Conservation (phyloP, 2,888 invertebrate genomes). For the Plebejus argus region DNA sequence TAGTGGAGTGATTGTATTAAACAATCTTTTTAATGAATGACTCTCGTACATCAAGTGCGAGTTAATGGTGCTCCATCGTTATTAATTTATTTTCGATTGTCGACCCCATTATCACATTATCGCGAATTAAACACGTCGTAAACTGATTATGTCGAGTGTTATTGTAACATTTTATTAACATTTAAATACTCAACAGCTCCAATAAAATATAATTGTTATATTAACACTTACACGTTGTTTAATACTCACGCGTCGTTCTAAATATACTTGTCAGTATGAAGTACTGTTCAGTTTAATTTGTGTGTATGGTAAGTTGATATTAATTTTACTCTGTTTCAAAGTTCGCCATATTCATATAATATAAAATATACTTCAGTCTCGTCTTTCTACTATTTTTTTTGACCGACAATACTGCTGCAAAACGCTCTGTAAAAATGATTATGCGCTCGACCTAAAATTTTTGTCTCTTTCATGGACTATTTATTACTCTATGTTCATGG, state of each 20-base stretch:
- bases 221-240: background rate
- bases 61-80: constrained; percentile 17
- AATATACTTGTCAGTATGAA: background rate
- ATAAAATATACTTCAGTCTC: too few species aligned
- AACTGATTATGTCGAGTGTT: constrained; percentile 12
- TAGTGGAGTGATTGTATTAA: constrained; percentile 47
- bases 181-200: background rate
- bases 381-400: too few species aligned
- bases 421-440: background rate
- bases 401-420: too few species aligned
- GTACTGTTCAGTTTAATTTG: too few species aligned
- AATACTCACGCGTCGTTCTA: background rate
- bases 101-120: constrained; percentile 26
- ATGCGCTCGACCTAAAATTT: background rate
- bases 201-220: background rate
- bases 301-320: too few species aligned
- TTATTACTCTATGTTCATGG: too few species aligned
- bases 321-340: too few species aligned
- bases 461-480: background rate
- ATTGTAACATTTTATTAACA: constrained; percentile 15
- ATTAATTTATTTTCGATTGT: constrained; percentile 29
- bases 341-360: too few species aligned
- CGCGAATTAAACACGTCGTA: constrained; percentile 16
- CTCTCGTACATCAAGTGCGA: constrained; percentile 31
- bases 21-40: constrained; percentile 37